These are phyloP conservation scores for Cisticola juncidis DNA, from an alignment of 2,113 vertebrate genomes.

Conservation along the genomic window DNA sequence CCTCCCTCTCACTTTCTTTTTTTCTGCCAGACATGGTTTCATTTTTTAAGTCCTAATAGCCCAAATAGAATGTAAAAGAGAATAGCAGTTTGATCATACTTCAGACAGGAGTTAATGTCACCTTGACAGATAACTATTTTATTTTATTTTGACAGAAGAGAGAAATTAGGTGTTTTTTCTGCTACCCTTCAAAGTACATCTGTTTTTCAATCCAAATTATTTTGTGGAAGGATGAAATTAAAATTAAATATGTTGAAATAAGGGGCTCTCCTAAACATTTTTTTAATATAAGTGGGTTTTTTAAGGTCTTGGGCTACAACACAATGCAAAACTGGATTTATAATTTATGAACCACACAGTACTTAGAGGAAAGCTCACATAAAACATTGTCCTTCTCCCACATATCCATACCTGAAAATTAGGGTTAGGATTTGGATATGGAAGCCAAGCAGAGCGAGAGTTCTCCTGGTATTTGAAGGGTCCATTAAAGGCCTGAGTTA, in stretches of 20 bases:
- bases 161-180: background rate
- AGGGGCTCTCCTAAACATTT: background rate
- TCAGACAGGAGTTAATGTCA: background rate
- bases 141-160: background rate
- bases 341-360: background rate
- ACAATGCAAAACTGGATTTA: background rate
- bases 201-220: background rate
- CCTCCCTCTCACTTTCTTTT: background rate
- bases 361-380: background rate
- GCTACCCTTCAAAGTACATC: background rate
- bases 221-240: background rate
- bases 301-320: background rate
- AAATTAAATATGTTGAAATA: background rate
- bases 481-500: conserved; percentile 90
- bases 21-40: background rate
- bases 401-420: conserved; percentile 88
- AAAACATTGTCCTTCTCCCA: background rate
- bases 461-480: conserved; percentile 98
- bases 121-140: background rate
- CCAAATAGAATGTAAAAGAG: background rate
- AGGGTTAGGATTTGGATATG: conserved; percentile 94
- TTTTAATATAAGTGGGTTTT: background rate
- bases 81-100: background rate
- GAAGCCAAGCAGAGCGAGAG: conserved; percentile 93
- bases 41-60: background rate